Evolutionary conservation across 2,888 invertebrate species (phyloP), one percentile per base, ranked within the genome.

Genomic region (Archips crataeganus): DNA sequence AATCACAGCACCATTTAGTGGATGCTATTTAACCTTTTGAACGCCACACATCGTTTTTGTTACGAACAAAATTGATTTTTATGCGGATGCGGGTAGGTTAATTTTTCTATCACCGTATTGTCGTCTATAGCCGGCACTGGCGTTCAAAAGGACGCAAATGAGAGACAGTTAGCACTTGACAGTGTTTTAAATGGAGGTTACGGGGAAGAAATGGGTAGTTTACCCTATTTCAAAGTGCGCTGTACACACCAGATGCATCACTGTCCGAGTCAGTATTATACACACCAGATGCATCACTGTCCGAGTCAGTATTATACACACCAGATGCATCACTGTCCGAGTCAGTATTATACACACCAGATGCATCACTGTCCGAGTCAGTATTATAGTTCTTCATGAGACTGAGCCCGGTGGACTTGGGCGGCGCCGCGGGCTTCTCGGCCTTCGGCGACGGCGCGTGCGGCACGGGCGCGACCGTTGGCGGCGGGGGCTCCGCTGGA

Each of bases 371-470:
- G 57, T 94, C 95, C 0, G 95, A 94, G 77, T 95, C 95, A 0
- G 95, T 95, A 60, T 95, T 95, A 76, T 95, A 96, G 79, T 95
- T 92, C 84, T 95, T 95, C 84, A 95, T 95, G 75, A 96, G 88
- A 71, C 95, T 95, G 73, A 94, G 88, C 0, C 93, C 94, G 0
- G 92, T 90, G 2, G 93, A 91, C 73, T 85, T 85, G 15, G 9
- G 54, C 54, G 54, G 8, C 0, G 54, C 23, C 0, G 70, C 34
- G 77, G 63, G 78, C 0, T 45, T 45, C 59, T 10, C 10, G 60
- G 47, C 59, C 78, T 74, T 57, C 0, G 80, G 71, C 32, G 76
- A 63, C 77, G 84, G 75, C 51, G 79, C 23, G 75, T 77, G 62
- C 59, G 76, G 74, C n/a, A 79, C 80, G 32, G 80, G 80, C 4